phyloP scores from a whole-genome alignment of 2,113 vertebrate genomes.

The Sialia sialis region DNA sequence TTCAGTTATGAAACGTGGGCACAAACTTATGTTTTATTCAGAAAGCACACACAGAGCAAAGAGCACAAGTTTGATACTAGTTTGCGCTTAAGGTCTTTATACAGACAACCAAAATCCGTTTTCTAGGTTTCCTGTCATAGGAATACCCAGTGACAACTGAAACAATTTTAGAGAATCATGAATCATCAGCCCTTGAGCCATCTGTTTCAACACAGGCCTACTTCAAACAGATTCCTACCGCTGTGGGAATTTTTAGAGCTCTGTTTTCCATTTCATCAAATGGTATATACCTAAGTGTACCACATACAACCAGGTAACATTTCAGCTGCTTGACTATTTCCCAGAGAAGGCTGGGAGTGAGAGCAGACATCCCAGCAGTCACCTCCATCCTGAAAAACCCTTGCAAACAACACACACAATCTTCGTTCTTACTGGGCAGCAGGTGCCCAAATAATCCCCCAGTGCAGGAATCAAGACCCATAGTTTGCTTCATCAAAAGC shows the following conservation, averaged over 20 bases:
- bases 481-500: constrained; percentile 98
- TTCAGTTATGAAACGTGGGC: background rate
- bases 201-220: background rate
- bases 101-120: background rate
- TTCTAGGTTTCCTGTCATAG: background rate
- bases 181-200: background rate
- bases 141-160: background rate
- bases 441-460: background rate
- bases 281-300: background rate
- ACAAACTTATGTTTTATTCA: background rate
- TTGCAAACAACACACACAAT: accelerated
- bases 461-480: constrained; percentile 78
- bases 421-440: background rate
- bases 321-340: background rate
- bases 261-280: background rate
- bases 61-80: background rate
- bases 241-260: background rate
- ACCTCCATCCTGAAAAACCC: background rate
- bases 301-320: background rate
- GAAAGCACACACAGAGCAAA: background rate
- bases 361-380: background rate
- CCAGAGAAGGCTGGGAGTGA: background rate
- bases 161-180: background rate
- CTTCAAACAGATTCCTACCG: background rate
- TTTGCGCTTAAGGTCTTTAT: background rate